A percentile compares a stretch with the other conserved stretches of the same genome.
Conservation (phyloP, 2,113 vertebrate species). For the Sterna hirundo region DNA sequence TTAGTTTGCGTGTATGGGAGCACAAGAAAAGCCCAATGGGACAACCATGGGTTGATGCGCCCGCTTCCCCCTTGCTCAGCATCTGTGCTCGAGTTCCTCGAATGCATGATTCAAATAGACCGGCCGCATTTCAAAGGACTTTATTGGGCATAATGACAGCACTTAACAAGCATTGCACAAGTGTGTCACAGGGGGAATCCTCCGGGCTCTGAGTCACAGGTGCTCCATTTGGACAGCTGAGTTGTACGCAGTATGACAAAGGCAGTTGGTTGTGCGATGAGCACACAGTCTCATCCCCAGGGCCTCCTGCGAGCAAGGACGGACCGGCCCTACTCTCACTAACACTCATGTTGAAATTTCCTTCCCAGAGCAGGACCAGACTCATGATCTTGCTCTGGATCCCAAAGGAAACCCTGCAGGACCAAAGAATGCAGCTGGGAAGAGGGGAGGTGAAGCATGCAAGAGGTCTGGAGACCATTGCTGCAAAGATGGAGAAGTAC, state of each 20-base stretch:
- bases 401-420: background rate
- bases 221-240: background rate
- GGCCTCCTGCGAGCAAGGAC: background rate
- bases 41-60: rapidly evolving
- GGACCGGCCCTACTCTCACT: background rate
- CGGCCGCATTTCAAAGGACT: background rate
- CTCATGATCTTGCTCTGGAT: background rate
- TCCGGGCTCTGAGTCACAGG: background rate
- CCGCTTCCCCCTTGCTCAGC: background rate
- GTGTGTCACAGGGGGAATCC: background rate
- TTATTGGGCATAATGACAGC: background rate
- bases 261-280: rapidly evolving
- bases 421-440: background rate
- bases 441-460: background rate
- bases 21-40: background rate
- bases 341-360: rapidly evolving
- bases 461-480: background rate
- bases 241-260: background rate
- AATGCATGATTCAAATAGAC: background rate
- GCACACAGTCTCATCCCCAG: background rate
- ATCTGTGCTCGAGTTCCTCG: background rate
- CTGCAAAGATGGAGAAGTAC: background rate
- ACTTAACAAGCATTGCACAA: background rate
- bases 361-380: rapidly evolving
- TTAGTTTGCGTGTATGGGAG: rapidly evolving